Conservation (phyloP, 2,888 invertebrate species). For the Nomada ferruginata region DNA sequence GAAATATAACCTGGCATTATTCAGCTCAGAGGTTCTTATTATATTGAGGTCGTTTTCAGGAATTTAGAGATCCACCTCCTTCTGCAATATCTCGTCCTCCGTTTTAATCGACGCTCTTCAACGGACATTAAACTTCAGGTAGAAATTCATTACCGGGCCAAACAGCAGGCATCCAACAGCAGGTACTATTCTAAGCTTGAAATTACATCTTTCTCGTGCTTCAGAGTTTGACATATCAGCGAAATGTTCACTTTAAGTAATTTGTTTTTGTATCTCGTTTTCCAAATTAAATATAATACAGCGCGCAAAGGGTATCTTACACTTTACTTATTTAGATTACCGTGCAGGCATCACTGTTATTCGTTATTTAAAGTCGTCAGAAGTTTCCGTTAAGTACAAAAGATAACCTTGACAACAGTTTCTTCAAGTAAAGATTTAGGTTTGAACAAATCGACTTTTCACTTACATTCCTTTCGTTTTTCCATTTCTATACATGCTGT, state of each 20-base stretch:
- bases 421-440: no score
- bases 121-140: conserved; percentile 72
- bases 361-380: no score
- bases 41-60: conserved; percentile 76
- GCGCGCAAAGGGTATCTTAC: no score
- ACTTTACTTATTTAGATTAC: no score
- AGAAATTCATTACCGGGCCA: conserved; percentile 72
- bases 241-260: not conserved
- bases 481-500: not conserved
- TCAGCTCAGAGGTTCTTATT: conserved; percentile 79
- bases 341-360: no score
- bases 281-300: no score
- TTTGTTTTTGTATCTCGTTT: not conserved
- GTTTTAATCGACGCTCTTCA: conserved; percentile 26
- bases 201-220: not conserved
- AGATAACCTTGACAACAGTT: no score
- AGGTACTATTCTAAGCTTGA: not conserved
- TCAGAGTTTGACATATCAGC: not conserved
- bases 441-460: no score
- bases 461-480: no score
- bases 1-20: conserved; percentile 78
- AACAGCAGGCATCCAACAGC: conserved; percentile 13
- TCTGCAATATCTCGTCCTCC: conserved; percentile 35
- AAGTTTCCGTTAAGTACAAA: no score
- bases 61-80: conserved; percentile 47